These are phyloP conservation scores for Anticlea derivata DNA, from an alignment of 2,888 invertebrate genomes.

Conservation along the genomic window DNA sequence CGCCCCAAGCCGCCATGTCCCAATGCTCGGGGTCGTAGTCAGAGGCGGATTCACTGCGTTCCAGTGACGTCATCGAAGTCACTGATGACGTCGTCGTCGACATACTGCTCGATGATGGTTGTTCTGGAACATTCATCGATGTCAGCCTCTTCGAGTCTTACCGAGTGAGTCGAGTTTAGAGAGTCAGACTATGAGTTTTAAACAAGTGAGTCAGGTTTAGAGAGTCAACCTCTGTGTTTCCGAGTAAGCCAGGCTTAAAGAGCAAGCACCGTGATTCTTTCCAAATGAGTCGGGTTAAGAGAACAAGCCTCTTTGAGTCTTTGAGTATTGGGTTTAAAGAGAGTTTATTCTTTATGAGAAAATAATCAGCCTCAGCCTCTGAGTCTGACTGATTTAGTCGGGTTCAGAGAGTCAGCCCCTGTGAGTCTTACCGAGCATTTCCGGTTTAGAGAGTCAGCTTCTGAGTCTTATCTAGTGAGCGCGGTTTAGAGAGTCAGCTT, in stretches of 20 bases:
- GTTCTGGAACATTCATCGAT: slow-evolving; percentile 80
- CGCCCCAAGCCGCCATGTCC: slow-evolving; percentile 95
- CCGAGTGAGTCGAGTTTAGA: slow-evolving; percentile 93
- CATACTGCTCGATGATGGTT: slow-evolving; percentile 94
- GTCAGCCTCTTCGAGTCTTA: slow-evolving; percentile 63
- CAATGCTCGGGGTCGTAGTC: slow-evolving; percentile 95
- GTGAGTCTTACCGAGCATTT: slow-evolving; percentile 84
- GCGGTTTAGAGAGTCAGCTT: slow-evolving; percentile 93
- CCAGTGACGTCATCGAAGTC: slow-evolving; percentile 94
- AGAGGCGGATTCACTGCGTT: slow-evolving; percentile 92
- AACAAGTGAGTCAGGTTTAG: no score
- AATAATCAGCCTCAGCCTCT: no score
- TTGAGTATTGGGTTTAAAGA: slow-evolving; percentile 92
- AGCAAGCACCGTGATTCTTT: no score
- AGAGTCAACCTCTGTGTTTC: no score
- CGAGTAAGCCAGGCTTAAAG: no score
- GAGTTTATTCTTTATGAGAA: no score
- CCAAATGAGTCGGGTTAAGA: no score
- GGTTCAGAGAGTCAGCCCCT: no score
- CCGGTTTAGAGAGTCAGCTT: slow-evolving; percentile 93
- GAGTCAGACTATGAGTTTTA: slow-evolving; percentile 84
- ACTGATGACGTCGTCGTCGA: slow-evolving; percentile 95
- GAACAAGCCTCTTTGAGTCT: slow-evolving; percentile 23
- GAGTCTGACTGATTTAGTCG: no score
- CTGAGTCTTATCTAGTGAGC: no score